phyloP scores from a whole-genome alignment of 1,140 invertebrate genomes.

The Ips typographus region DNA sequence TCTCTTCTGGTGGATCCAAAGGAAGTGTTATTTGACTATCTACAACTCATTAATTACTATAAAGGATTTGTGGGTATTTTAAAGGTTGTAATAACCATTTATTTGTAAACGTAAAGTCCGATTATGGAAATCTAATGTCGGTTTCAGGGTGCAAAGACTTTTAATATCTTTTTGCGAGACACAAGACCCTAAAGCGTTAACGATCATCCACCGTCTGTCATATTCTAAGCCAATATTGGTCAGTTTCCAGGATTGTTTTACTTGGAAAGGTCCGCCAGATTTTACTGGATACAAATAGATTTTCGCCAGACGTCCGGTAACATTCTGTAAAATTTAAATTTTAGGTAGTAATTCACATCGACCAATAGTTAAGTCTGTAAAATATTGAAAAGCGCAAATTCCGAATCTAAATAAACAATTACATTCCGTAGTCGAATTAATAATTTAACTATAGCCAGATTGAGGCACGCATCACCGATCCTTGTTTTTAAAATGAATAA shows the following conservation, averaged over 20 bases:
- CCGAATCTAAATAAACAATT: background rate
- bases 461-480: background rate
- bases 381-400: too few relatives aligned
- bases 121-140: conserved; percentile 65
- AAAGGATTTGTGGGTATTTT: background rate
- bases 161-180: conserved; percentile 86
- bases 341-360: background rate
- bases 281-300: conserved; percentile 93
- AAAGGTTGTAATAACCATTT: conserved; percentile 57
- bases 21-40: conserved; percentile 22
- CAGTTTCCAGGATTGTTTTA: conserved; percentile 70
- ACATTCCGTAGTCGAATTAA: background rate
- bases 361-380: too few relatives aligned
- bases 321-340: conserved; percentile 13
- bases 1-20: conserved; percentile 10
- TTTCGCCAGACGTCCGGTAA: conserved; percentile 53
- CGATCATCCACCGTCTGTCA: conserved; percentile 92
- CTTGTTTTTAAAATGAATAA: background rate
- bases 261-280: conserved; percentile 81
- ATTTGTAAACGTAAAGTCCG: conserved; percentile 66
- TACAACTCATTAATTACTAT: conserved; percentile 16
- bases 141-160: conserved; percentile 78
- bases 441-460: conserved; percentile 4
- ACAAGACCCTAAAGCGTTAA: conserved; percentile 73
- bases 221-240: conserved; percentile 75